Evolutionary conservation across 2,113 vertebrate species (phyloP), one percentile per base, ranked within the genome.

Genomic region (Argyrosomus japonicus): DNA sequence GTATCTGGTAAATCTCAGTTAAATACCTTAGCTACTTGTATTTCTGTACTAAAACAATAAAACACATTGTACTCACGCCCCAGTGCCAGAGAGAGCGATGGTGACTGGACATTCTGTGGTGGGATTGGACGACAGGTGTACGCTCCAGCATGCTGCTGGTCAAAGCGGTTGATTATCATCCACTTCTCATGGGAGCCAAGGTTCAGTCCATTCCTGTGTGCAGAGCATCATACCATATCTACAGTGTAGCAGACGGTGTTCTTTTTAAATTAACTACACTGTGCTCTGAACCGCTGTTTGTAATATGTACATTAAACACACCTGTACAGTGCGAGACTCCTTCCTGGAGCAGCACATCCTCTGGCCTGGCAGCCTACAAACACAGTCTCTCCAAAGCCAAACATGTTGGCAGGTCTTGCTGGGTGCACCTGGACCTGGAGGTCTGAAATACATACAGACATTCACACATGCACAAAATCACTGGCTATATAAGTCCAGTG

Each of bases 401-500:
- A 95, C 93, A 95, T 94, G 89, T 95, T 94, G 27, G 72, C 76
- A 1, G 85, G 83, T 58, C 95, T 90, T 2, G 90, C 81, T 56
- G 95, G 94, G 87, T 95, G 93, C 17, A 94, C 88, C 29, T 94
- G 91, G 18, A 95, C 94, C 85, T 95, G 94, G 21, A 96, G 94
- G 70, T 95, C 95, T 96, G 92, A 68, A 81, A 77, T 4, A 81
- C 61, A 77, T 43, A 65, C 4, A 68, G 3, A 79, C 43, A 61
- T 18, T 56, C 21, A 74, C 25, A 58, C 62, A 27, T 21, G 3
- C 65, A 45, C 40, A 40, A 50, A 75, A 56, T 27, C 50, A 17
- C n/a, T 13, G 2, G 36, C 60, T 19, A 12, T 15, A n/a, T 61
- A 51, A 68, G 62, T 29, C 48, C 17, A 19, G 32, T 8, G 18